phyloP scores from a whole-genome alignment of 2,113 vertebrate genomes.

The Marcusenius ussheri region DNA sequence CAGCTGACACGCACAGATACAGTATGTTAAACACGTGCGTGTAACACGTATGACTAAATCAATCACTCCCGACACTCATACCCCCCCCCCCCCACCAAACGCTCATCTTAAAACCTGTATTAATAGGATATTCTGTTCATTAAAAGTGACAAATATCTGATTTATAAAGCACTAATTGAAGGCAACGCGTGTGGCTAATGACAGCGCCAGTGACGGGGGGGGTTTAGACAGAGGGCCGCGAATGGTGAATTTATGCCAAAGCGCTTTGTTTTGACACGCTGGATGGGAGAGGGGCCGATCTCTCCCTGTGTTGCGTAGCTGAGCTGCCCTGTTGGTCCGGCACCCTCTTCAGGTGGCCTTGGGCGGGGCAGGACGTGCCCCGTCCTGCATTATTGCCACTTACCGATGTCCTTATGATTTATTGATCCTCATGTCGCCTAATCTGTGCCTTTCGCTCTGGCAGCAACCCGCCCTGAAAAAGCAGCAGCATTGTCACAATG shows the following conservation, averaged over 20 bases:
- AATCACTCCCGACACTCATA: neutral
- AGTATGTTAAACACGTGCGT: neutral
- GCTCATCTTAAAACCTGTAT: conserved; percentile 33
- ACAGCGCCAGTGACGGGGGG: conserved; percentile 35
- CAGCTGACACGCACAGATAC: neutral
- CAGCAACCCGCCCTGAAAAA: neutral
- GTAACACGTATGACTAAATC: neutral
- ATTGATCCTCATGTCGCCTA: neutral
- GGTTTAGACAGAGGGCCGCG: conserved; percentile 33
- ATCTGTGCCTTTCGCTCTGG: neutral
- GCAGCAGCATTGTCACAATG: neutral
- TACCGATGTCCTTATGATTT: neutral
- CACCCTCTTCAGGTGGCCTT: conserved; percentile 60
- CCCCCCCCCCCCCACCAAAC: neutral
- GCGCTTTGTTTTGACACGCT: conserved; percentile 37
- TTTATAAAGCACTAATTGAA: conserved; percentile 44
- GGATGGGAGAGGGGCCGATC: conserved; percentile 27
- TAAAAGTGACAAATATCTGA: conserved; percentile 62
- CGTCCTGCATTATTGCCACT: neutral
- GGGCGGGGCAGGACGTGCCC: neutral
- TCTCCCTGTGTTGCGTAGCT: neutral
- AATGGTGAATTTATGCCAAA: conserved; percentile 36
- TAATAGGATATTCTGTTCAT: conserved; percentile 53
- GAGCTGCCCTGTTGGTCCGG: conserved; percentile 44
- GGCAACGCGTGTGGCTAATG: conserved; percentile 46